These are phyloP conservation scores for Pogonocichla stellata DNA, from an alignment of 2,113 vertebrate genomes.

Conservation along the genomic window DNA sequence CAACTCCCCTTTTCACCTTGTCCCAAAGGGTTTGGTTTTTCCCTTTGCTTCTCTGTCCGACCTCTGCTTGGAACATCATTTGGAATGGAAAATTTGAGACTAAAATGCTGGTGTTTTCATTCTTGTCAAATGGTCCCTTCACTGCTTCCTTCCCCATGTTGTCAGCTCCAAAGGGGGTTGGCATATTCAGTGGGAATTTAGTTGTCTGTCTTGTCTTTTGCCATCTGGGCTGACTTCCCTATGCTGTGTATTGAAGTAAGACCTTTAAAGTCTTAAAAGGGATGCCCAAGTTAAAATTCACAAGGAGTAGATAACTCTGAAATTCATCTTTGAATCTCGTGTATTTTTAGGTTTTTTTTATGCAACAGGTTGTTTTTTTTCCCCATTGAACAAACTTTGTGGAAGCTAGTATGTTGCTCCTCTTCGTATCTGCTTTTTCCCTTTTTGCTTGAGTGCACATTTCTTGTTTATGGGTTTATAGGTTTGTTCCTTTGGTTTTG, in stretches of 20 bases:
- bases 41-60: neutral
- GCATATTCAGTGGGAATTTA: neutral
- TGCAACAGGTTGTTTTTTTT: neutral
- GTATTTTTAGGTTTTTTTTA: neutral
- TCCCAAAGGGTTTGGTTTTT: neutral
- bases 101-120: neutral
- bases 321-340: neutral
- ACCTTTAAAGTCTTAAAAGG: neutral
- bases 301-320: neutral
- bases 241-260: neutral
- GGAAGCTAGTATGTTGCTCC: conserved; percentile 2
- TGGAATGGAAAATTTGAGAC: conserved; percentile 11
- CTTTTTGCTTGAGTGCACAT: conserved; percentile 1
- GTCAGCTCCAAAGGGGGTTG: neutral
- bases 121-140: neutral
- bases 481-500: neutral
- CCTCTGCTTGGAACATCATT: neutral
- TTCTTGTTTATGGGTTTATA: conserved; percentile 16
- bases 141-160: neutral
- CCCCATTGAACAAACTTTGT: conserved; percentile 33
- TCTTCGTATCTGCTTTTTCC: neutral
- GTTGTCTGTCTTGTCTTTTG: neutral
- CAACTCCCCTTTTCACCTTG: neutral
- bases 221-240: neutral
- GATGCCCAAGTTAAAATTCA: conserved; percentile 13